Evolutionary conservation across 2,113 vertebrate species (phyloP).

Genomic region (Pionites leucogaster): DNA sequence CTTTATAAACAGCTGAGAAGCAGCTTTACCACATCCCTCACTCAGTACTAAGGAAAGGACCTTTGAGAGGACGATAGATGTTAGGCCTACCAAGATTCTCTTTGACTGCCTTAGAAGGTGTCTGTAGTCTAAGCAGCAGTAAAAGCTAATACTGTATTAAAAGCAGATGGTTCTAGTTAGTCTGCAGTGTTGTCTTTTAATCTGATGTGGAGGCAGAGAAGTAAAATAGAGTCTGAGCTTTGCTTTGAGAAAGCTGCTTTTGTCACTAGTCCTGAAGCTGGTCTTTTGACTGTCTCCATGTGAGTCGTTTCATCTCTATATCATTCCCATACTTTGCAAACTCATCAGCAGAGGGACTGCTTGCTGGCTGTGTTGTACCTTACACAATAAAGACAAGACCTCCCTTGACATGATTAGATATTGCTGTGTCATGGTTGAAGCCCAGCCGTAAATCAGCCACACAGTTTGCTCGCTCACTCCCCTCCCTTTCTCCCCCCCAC

Average conservation of each 20-base stretch:
- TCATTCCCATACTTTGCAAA: neutral
- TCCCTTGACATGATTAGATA: neutral
- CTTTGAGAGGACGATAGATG: neutral
- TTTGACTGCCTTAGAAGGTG: neutral
- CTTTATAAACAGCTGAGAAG: slow-evolving; percentile 22
- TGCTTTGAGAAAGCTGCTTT: neutral
- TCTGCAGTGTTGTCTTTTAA: neutral
- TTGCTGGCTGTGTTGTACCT: neutral
- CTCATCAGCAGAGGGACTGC: neutral
- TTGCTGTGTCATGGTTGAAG: too few species aligned
- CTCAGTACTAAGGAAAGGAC: neutral
- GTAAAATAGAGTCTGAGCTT: neutral
- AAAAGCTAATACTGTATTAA: neutral
- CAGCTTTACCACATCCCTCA: neutral
- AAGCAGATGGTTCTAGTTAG: slow-evolving; percentile 7
- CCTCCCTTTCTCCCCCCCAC: too few species aligned
- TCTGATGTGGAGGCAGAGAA: neutral
- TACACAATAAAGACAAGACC: neutral
- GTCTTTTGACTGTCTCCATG: neutral
- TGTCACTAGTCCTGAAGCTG: neutral
- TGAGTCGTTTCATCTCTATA: neutral
- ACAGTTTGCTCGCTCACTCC: too few species aligned
- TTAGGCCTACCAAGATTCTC: neutral
- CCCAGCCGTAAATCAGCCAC: too few species aligned
- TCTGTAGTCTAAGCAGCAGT: neutral